phyloP scores from a whole-genome alignment of 2,113 vertebrate genomes.

The Lamprotornis superbus region DNA sequence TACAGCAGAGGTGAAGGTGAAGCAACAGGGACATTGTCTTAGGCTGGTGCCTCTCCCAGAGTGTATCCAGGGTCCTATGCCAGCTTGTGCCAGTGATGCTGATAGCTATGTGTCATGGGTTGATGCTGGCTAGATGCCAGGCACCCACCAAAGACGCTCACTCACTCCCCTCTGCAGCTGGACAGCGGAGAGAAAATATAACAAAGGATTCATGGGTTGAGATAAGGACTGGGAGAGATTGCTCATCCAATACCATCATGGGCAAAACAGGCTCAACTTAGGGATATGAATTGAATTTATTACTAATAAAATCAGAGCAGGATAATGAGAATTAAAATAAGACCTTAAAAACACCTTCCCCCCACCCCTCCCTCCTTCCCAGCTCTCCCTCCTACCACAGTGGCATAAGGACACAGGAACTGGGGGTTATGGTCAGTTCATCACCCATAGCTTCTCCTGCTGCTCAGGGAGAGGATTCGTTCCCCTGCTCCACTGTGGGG shows the following conservation, averaged over 20 bases:
- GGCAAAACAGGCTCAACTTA: neutral
- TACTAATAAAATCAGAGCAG: neutral
- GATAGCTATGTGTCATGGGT: neutral
- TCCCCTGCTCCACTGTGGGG: neutral
- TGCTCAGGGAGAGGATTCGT: neutral
- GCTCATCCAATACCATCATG: neutral
- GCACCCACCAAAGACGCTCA: neutral
- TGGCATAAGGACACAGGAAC: neutral
- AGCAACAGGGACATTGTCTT: fast-evolving
- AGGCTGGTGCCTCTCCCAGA: neutral
- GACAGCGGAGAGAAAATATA: neutral
- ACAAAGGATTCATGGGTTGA: neutral
- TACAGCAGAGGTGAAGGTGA: neutral
- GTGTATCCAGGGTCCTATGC: neutral
- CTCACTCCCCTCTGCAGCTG: neutral
- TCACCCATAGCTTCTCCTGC: neutral
- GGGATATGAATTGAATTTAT: neutral
- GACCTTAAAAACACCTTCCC: neutral
- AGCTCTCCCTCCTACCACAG: neutral
- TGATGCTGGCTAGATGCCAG: neutral
- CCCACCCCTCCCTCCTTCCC: neutral
- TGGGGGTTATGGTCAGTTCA: neutral
- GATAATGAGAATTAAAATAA: neutral
- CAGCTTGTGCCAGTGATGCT: neutral
- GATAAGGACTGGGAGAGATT: neutral